Evolutionary conservation across 2,888 invertebrate genomes (phyloP).

Genomic region (Bembecia ichneumoniformis): DNA sequence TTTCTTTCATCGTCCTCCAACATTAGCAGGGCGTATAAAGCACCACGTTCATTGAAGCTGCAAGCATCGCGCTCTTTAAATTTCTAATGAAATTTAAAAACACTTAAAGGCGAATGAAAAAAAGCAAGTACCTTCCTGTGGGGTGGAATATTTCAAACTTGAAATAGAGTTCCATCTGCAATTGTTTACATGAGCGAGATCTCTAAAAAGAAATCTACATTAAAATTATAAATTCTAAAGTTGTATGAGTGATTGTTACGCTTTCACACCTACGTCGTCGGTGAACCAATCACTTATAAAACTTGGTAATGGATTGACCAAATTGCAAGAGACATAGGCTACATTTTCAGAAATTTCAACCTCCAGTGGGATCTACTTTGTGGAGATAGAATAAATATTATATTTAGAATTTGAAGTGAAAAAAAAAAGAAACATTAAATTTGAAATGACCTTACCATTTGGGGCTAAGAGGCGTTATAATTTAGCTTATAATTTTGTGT

Average conservation of each 20-base stretch:
- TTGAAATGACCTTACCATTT: too few species aligned
- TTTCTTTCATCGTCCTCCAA: conserved; percentile 77
- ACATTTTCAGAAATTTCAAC: too few species aligned
- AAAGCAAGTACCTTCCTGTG: conserved; percentile 81
- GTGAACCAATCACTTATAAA: too few species aligned
- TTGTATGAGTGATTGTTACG: background rate
- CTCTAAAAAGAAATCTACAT: conserved; percentile 58
- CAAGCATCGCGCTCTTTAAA: conserved; percentile 13
- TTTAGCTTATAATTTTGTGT: too few species aligned
- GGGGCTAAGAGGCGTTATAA: too few species aligned
- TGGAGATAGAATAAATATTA: too few species aligned
- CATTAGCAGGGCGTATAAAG: conserved; percentile 82
- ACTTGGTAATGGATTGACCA: too few species aligned
- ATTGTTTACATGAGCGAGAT: conserved; percentile 77
- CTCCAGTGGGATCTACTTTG: too few species aligned
- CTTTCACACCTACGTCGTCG: too few species aligned
- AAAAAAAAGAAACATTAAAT: too few species aligned
- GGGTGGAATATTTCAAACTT: conserved; percentile 91
- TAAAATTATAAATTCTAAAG: background rate
- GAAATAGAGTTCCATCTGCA: conserved; percentile 84
- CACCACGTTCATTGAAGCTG: conserved; percentile 92
- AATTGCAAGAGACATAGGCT: too few species aligned
- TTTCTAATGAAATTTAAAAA: background rate
- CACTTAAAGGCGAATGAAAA: background rate
- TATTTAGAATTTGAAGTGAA: too few species aligned